Evolutionary conservation across 2,113 vertebrate genomes (phyloP).

Genomic region (Pelodiscus sinensis): DNA sequence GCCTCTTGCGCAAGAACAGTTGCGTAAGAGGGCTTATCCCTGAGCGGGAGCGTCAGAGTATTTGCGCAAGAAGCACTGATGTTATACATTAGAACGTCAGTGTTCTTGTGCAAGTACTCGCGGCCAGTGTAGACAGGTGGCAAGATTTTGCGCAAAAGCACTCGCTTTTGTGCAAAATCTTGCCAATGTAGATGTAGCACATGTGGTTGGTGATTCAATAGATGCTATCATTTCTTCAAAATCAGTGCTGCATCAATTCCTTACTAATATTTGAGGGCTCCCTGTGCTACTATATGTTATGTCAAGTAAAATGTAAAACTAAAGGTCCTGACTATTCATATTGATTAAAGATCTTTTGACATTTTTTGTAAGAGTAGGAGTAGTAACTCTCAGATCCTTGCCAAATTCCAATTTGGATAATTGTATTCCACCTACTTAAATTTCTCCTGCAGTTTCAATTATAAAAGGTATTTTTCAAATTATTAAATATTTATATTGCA

Average conservation of each 20-base stretch:
- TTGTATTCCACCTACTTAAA: not conserved
- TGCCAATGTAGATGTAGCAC: too few species aligned
- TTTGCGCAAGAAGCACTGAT: too few species aligned
- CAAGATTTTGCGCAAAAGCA: too few species aligned
- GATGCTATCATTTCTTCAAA: not conserved
- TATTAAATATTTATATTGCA: not conserved
- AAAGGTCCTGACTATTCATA: not conserved
- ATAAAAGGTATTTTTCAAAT: not conserved
- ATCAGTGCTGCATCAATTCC: not conserved
- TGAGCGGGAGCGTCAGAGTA: too few species aligned
- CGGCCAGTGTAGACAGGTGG: too few species aligned
- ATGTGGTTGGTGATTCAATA: not conserved
- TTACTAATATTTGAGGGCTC: not conserved
- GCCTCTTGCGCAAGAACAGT: too few species aligned
- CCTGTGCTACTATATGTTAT: not conserved
- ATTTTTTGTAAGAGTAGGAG: not conserved
- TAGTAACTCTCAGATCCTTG: not conserved
- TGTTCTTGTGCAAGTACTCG: too few species aligned
- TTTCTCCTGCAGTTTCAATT: not conserved
- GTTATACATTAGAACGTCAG: too few species aligned
- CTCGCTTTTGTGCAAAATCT: too few species aligned
- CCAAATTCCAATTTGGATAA: not conserved
- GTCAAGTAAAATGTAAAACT: not conserved
- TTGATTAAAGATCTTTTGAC: not conserved
- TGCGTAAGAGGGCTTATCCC: too few species aligned